Percentiles rank a stretch among this genome's conserved stretches.
These are phyloP conservation scores for Watsonalla binaria DNA, from an alignment of 2,888 invertebrate species.

Conservation along the genomic window DNA sequence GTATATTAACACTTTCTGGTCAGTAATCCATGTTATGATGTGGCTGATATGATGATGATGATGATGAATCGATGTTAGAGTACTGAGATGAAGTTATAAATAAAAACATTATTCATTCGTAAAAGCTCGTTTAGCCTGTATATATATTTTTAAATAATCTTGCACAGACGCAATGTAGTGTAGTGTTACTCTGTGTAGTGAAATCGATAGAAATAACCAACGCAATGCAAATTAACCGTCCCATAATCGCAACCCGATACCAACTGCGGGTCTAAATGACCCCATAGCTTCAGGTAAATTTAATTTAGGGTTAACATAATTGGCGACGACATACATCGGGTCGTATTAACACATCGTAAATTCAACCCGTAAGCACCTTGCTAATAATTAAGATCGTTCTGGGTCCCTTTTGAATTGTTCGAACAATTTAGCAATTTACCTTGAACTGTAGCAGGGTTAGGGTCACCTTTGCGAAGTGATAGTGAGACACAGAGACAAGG, in stretches of 20 bases:
- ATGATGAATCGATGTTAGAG: too few relatives aligned
- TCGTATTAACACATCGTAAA: conserved; percentile 73
- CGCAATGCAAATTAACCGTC: conserved; percentile 1
- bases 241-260: conserved; percentile 8
- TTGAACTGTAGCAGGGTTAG: conserved; percentile 44
- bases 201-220: background rate
- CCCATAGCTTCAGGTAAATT: conserved; percentile 64
- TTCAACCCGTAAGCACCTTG: conserved; percentile 72
- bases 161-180: too few relatives aligned
- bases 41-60: too few relatives aligned
- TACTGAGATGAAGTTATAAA: too few relatives aligned
- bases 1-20: too few relatives aligned
- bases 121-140: too few relatives aligned
- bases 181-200: background rate
- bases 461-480: conserved; percentile 49
- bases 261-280: conserved; percentile 32
- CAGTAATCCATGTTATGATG: too few relatives aligned
- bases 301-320: conserved; percentile 67
- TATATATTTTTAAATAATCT: too few relatives aligned
- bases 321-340: conserved; percentile 59
- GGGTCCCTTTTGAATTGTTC: conserved; percentile 47
- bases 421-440: conserved; percentile 62
- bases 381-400: conserved; percentile 70
- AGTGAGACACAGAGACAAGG: conserved; percentile 23
- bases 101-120: too few relatives aligned